Evolutionary conservation across 2,797 vertebrate species (phyloP), one percentile per base, ranked within the genome.

Genomic region (Diplodus sargus): DNA sequence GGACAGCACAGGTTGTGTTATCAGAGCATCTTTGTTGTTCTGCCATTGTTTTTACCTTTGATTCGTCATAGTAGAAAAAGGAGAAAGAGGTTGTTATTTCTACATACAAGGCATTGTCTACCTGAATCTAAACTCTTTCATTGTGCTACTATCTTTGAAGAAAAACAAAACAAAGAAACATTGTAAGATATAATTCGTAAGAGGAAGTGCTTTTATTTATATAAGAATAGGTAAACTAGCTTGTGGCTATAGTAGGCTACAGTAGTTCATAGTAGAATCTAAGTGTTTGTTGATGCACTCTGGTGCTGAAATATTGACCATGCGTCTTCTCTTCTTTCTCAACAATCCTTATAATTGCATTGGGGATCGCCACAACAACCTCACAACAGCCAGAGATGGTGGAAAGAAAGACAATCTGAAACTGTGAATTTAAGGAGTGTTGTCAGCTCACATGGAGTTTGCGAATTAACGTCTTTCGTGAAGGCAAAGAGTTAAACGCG

Each of bases 51-150:
- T 70, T 82, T 60, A 70, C 56, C 25, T 84, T 85, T 85, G 80
- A 87, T 82, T 83, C 45, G 28, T 85, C 9, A n/a, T 60, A 48
- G 82, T 92, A 91, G 79, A 94, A 94, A 92, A 92, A 82, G 76
- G 80, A 88, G 76, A 81, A 89, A 79, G 79, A 85, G 74, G 85
- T 86, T 76, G 52, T 86, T 87, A 74, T 90, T 89, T 90, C 90
- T 93, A 93, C 94, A 94, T 91, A 95, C 94, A 94, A 94, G 93
- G 93, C 91, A 90, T 86, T 87, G 63, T 95, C 95, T 96, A 96
- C 95, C 94, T 96, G 95, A 96, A 94, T 95, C 94, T 95, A 95
- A 94, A 94, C 89, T 81, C 87, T 92, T 92, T 95, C 78, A 63
- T 90, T 96, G 95, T 96, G 96, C 96, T 96, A 93, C 95, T 95